Conservation (phyloP, 64 coral and sea anemone genomes). For the Dendronephthya gigantea region DNA sequence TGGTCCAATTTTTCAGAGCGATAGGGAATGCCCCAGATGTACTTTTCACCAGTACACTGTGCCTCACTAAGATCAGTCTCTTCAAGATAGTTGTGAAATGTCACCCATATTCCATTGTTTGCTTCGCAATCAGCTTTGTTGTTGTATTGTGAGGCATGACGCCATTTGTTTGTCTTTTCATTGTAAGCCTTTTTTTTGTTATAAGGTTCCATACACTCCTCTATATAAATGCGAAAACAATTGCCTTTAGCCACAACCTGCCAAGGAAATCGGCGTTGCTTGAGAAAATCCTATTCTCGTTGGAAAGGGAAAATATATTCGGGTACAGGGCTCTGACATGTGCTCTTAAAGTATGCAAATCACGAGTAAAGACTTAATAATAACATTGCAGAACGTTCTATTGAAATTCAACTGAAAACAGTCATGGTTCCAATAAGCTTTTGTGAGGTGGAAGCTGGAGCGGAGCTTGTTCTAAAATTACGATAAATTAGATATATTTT, state of each 20-base stretch:
- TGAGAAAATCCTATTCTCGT: too few species aligned
- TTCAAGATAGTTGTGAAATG: constrained; percentile 67
- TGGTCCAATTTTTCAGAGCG: constrained; percentile 15
- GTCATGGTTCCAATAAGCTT: too few species aligned
- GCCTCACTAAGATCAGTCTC: neutral
- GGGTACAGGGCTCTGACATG: too few species aligned
- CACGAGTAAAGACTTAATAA: too few species aligned
- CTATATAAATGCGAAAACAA: constrained; percentile 22
- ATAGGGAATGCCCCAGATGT: constrained; percentile 59
- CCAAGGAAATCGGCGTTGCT: too few species aligned
- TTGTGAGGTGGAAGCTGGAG: too few species aligned
- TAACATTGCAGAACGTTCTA: too few species aligned
- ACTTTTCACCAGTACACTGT: constrained; percentile 8
- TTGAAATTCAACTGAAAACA: too few species aligned
- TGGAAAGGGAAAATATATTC: too few species aligned
- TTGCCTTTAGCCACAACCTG: neutral
- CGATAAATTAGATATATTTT: too few species aligned
- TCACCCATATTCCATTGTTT: constrained; percentile 64
- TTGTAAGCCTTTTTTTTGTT: too few species aligned
- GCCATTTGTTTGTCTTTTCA: neutral
- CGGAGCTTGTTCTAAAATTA: neutral
- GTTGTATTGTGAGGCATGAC: constrained; percentile 76
- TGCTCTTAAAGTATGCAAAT: too few species aligned
- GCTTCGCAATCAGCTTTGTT: constrained; percentile 53
- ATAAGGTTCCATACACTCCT: constrained; percentile 75